Percentiles rank a stretch among this genome's conserved stretches.
Evolutionary conservation across 2,797 vertebrate species (phyloP).

Genomic region (Enteromius anoplus): DNA sequence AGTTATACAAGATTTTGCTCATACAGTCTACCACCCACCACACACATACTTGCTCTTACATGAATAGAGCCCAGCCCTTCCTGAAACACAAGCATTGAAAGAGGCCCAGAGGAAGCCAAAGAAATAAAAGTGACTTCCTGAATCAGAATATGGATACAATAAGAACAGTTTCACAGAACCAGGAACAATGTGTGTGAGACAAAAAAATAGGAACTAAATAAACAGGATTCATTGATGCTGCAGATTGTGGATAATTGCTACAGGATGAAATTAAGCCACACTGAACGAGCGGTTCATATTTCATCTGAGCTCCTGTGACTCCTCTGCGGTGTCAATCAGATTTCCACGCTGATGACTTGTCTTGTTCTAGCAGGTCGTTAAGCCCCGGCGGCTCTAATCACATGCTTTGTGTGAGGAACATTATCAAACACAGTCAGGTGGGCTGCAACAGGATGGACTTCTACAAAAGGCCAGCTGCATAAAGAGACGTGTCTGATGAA

Average conservation of each 20-base stretch:
- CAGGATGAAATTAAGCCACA: conserved; percentile 28
- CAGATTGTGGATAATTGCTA: background rate
- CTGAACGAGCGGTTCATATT: background rate
- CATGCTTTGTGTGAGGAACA: conserved; percentile 27
- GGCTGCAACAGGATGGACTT: conserved; percentile 34
- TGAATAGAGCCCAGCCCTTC: conserved; percentile 10
- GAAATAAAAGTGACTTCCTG: conserved; percentile 20
- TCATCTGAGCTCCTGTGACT: background rate
- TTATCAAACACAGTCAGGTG: conserved; percentile 45
- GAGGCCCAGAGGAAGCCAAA: conserved; percentile 32
- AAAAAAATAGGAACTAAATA: background rate
- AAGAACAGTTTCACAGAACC: conserved; percentile 4
- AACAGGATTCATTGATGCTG: conserved; percentile 10
- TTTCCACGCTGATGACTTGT: conserved; percentile 37
- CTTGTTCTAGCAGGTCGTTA: conserved; percentile 42
- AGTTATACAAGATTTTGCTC: background rate
- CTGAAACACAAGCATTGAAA: conserved; percentile 12
- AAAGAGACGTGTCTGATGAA: conserved; percentile 24
- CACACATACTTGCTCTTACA: background rate
- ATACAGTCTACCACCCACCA: background rate
- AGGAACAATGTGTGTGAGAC: conserved; percentile 15
- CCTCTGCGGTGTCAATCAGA: conserved; percentile 1
- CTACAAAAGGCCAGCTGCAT: conserved; percentile 45
- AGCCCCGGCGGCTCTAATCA: conserved; percentile 28
- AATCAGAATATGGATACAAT: conserved; percentile 14